Base-by-base conservation (phyloP, 2,888 invertebrate species). In the Tenthredo notha region DNA sequence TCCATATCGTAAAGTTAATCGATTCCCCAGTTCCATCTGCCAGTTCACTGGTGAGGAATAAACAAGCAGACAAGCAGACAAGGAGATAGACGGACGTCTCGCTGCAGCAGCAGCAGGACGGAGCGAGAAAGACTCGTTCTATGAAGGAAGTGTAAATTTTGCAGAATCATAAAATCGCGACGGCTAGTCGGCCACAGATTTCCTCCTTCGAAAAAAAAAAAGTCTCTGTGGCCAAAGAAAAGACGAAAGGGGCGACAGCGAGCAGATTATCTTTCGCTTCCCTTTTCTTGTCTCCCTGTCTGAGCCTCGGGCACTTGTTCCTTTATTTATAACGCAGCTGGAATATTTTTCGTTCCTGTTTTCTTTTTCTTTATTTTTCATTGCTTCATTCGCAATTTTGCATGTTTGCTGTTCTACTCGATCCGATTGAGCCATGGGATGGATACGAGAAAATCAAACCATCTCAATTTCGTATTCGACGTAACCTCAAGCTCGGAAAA, bases 221-320 rank as follows among this genome's bases (percentile, higher is more conserved):
- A 18, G 54, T 15, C 47, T n/a, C 80, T 9, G 80, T 80, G 80
- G 61, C 3, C 61, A 61, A 80, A 80, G 40, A 80, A 61, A 80
- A 78, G 80, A 58, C 80, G 61, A 61, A 80, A 37, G 40, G 29
- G 18, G 80, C 61, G 80, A 80, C 58, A 61, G 80, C 50, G 61
- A 80, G 40, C 61, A 80, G 80, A 80, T 80, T 80, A 80, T 80
- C 33, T 80, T 80, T 80, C 61, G 33, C 58, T 40, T 29, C 33
- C 50, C 40, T 58, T 40, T 61, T 58, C 40, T 54, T 54, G 37
- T 33, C 58, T 37, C 40, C 40, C 21, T 21, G 40, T 43, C 43
- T 10, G 43, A 43, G 18, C 21, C 43, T 25, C 40, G 25, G 10
- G 12, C 43, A 50, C 50, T 77, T 77, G 18, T 77, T 54, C n/a